A percentile compares a stretch with the other conserved stretches of the same genome.
phyloP scores from a whole-genome alignment of 2,113 vertebrate genomes.

The Atlantisia rogersi region DNA sequence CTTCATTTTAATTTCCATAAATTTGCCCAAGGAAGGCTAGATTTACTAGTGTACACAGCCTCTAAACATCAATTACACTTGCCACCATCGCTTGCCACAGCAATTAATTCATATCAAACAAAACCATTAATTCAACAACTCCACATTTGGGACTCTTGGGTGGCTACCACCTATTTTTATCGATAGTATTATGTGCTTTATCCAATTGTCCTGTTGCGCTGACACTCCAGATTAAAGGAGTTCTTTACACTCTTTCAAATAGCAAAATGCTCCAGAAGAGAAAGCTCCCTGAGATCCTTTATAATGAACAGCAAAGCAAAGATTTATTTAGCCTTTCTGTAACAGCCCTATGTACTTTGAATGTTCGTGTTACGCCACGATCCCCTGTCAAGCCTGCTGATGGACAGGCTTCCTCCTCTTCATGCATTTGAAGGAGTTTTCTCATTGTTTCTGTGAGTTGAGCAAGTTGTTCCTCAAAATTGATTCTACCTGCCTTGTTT shows the following conservation, averaged over 20 bases:
- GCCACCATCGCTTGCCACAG: background rate
- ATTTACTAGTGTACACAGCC: background rate
- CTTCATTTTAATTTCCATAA: background rate
- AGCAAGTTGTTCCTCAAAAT: background rate
- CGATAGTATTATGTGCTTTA: background rate
- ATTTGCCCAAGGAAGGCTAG: background rate
- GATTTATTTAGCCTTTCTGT: conserved; percentile 39
- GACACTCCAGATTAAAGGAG: background rate
- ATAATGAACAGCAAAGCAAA: conserved; percentile 33
- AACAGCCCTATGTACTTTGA: background rate
- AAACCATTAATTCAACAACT: background rate
- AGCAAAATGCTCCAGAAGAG: background rate
- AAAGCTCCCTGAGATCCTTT: background rate
- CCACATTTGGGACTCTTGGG: background rate
- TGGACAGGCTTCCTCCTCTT: background rate
- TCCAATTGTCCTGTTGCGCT: conserved; percentile 25
- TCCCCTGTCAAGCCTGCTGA: background rate
- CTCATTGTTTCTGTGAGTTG: conserved; percentile 5
- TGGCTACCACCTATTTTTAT: conserved; percentile 54
- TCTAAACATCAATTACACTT: background rate
- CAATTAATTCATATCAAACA: background rate
- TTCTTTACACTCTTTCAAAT: background rate
- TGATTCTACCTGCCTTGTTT: conserved; percentile 37
- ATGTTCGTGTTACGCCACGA: background rate
- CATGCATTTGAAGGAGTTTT: background rate